Evolutionary conservation across 2,888 invertebrate genomes (phyloP), one percentile per base, ranked within the genome.

Genomic region (Apotomis turbidana): DNA sequence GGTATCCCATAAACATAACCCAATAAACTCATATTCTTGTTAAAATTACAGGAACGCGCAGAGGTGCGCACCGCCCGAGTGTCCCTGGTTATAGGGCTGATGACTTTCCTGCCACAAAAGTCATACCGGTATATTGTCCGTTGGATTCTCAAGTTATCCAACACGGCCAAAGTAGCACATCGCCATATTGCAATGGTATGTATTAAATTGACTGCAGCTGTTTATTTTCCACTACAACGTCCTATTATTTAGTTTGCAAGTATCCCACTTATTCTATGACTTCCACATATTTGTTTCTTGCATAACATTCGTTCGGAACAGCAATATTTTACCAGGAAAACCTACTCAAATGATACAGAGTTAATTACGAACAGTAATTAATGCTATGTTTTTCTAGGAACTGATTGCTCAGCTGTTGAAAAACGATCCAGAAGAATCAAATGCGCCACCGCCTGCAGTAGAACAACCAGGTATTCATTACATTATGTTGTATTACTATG

Each of bases 151-250:
- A 82, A 84, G 75, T 79, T 93, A 13, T 89, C 90, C 3, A 83
- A 83, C 27, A 88, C 90, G 2, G 67, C 86, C 4, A 91, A 87
- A 82, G 74, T 88, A 5, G 58, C 79, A 12, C 90, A 93, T 79
- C 83, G 94, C 44, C 90, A 90, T 67, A 80, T 93, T 72, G 90
- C 93, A 63, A 58, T 94, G 81, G 94, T 94, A 85, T 74, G 84
- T 80, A 27, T 5, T 8, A 51, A 6, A 36, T 46, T 15, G 44
- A 9, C 49, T 49, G 3, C 3, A 3, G 41, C 41, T 3, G 41
- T 41, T 41, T 5, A 41, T 41, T 41, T 41, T 41, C 15, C 15
- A 15, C 15, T 15, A 15, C 15, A 1, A 15, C 1, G 15, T 15
- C 15, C 15, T 15, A 15, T 15, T 15, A 15, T 27, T 27, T 27